Percentiles rank a stretch among this genome's conserved stretches.
Conservation (phyloP, 2,797 vertebrate genomes). For the Cyclopterus lumpus region DNA sequence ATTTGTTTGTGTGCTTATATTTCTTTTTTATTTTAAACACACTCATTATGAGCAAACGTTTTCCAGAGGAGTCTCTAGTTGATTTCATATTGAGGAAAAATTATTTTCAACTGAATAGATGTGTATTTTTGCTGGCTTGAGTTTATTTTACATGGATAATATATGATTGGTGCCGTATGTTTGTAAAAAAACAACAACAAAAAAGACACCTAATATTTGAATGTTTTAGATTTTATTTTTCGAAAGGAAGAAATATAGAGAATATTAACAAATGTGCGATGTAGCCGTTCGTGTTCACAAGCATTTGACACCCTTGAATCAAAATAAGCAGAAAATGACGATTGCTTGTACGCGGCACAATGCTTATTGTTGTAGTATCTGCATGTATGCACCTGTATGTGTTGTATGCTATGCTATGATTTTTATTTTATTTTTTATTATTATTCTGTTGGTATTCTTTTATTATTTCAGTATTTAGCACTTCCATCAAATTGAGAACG, state of each 20-base stretch:
- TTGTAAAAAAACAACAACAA: slow-evolving; percentile 29
- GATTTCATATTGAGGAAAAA: slow-evolving; percentile 60
- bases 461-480: slow-evolving; percentile 54
- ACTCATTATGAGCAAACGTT: slow-evolving; percentile 38
- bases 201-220: slow-evolving; percentile 64
- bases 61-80: slow-evolving; percentile 56
- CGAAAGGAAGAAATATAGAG: slow-evolving; percentile 23
- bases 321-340: slow-evolving; percentile 20
- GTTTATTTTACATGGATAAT: slow-evolving; percentile 80
- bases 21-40: not conserved
- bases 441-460: slow-evolving; percentile 34
- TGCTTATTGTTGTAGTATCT: slow-evolving; percentile 40
- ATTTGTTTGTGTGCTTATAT: slow-evolving; percentile 35
- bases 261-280: slow-evolving; percentile 47
- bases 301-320: slow-evolving; percentile 31
- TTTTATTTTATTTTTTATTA: not conserved
- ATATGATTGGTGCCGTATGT: slow-evolving; percentile 70
- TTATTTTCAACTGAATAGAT: slow-evolving; percentile 76
- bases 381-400: slow-evolving; percentile 48
- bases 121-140: slow-evolving; percentile 79
- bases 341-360: slow-evolving; percentile 29
- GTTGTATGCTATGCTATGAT: slow-evolving; percentile 24
- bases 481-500: slow-evolving; percentile 25
- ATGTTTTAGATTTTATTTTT: slow-evolving; percentile 82
- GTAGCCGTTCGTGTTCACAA: slow-evolving; percentile 41